Evolutionary conservation across 2,797 vertebrate genomes (phyloP), one percentile per base, ranked within the genome.

Genomic region (Stomatorhinus walkeri): DNA sequence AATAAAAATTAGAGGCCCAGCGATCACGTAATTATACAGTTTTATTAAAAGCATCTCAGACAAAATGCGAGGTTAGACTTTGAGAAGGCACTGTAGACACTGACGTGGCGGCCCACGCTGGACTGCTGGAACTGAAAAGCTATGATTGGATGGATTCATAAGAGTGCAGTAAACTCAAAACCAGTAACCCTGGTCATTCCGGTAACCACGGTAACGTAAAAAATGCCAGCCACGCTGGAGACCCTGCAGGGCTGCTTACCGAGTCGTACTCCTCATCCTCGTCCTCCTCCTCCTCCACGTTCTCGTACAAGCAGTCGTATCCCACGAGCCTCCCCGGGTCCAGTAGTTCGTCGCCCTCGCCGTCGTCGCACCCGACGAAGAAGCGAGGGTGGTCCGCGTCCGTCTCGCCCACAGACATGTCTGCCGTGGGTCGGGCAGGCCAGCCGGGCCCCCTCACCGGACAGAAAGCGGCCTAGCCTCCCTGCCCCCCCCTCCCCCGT

Each of bases 291-390:
- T 97, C 96, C 85, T 97, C 96, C 89, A 96, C 96, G 79, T 94
- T 90, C 87, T 96, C 96, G 61, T 96, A 97, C 83, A 97, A 95
- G 76, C 94, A 96, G 22, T 96, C 95, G 0, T 96, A 96, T 88
- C 94, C 94, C 72, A 95, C 92, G 52, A 95, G 91, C 88, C 95
- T 94, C 43, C 92, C 91, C 2, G 94, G 93, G 90, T 96, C 96
- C 89, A 96, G 22, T 16, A 95, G 89, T 88, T 96, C 96, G 83
- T 97, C 96, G 40, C 93, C 92, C 90, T 96, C 97, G 6, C 94
- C 93, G 89, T 97, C 97, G 91, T 97, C 97, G 88, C 94, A 95
- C 5, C 96, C 97, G 87, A 97, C 96, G 9, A 97, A 97, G 92
- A 97, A 97, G 81, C 95, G 95, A 1, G 96, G 96, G 88, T 93